These are phyloP conservation scores for Heterodera carotae DNA, from an alignment of 1,140 invertebrate genomes.

Conservation along the genomic window DNA sequence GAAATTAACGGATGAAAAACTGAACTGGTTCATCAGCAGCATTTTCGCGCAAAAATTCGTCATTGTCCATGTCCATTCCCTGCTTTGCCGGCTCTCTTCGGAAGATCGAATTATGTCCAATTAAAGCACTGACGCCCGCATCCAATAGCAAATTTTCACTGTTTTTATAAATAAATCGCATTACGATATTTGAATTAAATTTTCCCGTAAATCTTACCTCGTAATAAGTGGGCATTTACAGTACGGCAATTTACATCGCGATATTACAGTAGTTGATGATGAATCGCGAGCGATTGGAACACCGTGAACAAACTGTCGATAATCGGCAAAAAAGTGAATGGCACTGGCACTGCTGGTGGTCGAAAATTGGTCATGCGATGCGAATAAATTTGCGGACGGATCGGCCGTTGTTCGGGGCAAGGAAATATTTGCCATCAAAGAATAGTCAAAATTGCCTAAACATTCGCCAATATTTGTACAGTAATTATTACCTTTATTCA, in stretches of 20 bases:
- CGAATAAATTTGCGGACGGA: slow-evolving; percentile 6
- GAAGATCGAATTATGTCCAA: slow-evolving; percentile 4
- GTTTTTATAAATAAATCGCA: neutral
- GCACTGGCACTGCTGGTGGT: neutral
- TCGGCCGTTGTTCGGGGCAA: slow-evolving; percentile 20
- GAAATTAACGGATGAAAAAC: neutral
- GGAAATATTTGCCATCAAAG: slow-evolving; percentile 57
- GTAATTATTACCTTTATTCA: slow-evolving; percentile 10
- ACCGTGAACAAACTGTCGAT: slow-evolving; percentile 39
- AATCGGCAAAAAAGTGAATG: slow-evolving; percentile 29
- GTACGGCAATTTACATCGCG: slow-evolving; percentile 53
- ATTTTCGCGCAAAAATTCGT: slow-evolving; percentile 8
- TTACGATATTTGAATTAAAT: neutral
- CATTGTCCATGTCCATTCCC: neutral
- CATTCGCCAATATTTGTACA: neutral
- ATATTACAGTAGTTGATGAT: slow-evolving; percentile 23
- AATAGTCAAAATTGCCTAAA: slow-evolving; percentile 55
- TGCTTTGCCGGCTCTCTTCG: slow-evolving; percentile 20
- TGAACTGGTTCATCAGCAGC: slow-evolving; percentile 4
- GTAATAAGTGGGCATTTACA: slow-evolving; percentile 48
- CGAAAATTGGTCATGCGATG: neutral
- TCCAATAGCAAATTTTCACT: neutral
- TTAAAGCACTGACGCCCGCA: neutral
- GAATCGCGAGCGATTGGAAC: slow-evolving; percentile 8
- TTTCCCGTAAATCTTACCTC: neutral